Base-by-base conservation (phyloP, 2,113 vertebrate genomes). In the Chloropsis cyanopogon region DNA sequence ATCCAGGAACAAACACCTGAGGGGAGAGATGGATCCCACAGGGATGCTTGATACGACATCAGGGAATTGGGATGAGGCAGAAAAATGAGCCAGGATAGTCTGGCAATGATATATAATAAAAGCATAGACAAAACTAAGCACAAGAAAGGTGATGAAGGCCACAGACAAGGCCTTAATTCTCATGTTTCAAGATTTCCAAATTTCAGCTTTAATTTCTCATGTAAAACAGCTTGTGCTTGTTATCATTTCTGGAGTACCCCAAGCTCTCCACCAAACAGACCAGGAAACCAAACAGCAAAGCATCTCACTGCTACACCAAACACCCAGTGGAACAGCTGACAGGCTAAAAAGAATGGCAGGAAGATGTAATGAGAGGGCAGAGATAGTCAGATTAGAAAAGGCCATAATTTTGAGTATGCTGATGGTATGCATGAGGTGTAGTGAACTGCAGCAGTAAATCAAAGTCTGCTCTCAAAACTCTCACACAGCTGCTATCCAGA, bases 391-490 rank as follows among this genome's bases (percentile, higher is more conserved):
- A 49, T 39, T 86, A 92, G 65, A 72, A 72, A 85, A 65, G 2
- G 3, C 28, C 28, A 49, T 46, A 24, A 76, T 87, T 76, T 79
- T 76, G 61, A 79, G 33, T 29, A 35, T 14, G 35, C 18, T 64
- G 66, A 53, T 44, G 39, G 28, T 22, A 79, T 12, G 4, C 29
- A 85, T 1, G 5, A 93, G 61, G 65, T 80, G n/a, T 57, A 72
- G 42, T 25, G 46, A 84, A 42, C 53, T 86, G 66, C 78, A 76
- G 65, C 12, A 56, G 42, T 64, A 92, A 94, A 92, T 76, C 61
- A 71, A 92, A 85, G 41, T 54, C 80, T 78, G 54, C 76, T 94
- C 66, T 88, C 3, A 0, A 73, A 92, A 77, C 17, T 59, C 60
- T 65, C 35, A 42, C 15, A 23, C 2, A 39, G 39, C 64, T 53